A percentile compares a stretch with the other conserved stretches of the same genome.
These are phyloP conservation scores for Kudoa iwatai DNA, from an alignment of 30 jellyfish, hydroid and myxozoan species.

Conservation along the genomic window DNA sequence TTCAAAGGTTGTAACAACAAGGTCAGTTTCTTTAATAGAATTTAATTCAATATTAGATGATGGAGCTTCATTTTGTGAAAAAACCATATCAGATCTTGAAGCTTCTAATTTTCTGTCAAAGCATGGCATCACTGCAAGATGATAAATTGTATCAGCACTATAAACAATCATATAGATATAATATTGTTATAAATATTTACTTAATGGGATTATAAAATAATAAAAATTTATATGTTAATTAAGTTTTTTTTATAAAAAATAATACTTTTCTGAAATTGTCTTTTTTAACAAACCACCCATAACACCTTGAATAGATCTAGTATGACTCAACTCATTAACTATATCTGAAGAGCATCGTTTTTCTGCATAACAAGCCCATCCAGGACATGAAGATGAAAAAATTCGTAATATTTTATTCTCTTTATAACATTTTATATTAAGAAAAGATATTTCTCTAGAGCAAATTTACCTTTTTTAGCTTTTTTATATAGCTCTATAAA, in stretches of 20 bases:
- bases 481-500: not conserved
- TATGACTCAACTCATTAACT: conserved; percentile 32
- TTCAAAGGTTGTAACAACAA: not conserved
- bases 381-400: no score
- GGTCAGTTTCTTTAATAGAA: not conserved
- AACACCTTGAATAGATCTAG: conserved; percentile 65
- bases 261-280: no score
- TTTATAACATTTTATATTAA: not conserved
- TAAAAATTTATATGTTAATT: no score
- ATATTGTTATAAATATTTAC: no score
- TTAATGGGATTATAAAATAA: no score
- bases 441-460: no score
- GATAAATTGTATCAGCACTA: conserved; percentile 5
- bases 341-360: conserved; percentile 30
- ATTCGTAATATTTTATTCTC: no score
- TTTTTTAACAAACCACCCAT: conserved; percentile 66
- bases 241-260: no score
- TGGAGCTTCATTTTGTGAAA: conserved; percentile 5
- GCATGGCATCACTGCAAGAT: conserved; percentile 69
- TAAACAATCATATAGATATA: not conserved
- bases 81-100: conserved; percentile 6
- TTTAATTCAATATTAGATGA: not conserved
- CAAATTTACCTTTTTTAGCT: no score
- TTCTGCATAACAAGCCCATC: conserved; percentile 96
- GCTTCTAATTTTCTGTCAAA: conserved; percentile 80